Base-by-base conservation (phyloP, 2,888 invertebrate genomes). In the Campopleginae sp. region DNA sequence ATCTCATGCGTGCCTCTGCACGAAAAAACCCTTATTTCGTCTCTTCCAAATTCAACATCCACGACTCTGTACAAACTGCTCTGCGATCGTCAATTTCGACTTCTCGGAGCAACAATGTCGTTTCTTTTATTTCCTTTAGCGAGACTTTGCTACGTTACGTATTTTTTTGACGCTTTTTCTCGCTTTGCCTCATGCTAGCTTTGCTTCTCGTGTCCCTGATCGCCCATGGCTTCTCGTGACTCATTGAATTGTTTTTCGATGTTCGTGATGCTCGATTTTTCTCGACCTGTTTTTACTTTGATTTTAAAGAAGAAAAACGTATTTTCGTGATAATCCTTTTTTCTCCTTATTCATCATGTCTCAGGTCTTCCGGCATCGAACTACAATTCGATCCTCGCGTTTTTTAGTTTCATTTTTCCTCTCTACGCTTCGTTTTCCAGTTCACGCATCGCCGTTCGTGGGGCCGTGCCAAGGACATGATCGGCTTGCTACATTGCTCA, bases 401-500 rank as follows among this genome's bases (percentile, higher is more conserved):
- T n/a, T 33, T 63, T 33, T 2, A 12, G 54, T 58, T 27, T 14
- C 14, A 2, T 58, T 58, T 27, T 65, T 17, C 17, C 31, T 38
- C 8, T 65, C 8, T 38, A 38, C 38, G 27, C 5, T 58, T 27
- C 14, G 12, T 19, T 68, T 19, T 68, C 7, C 23, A 8, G 8
- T 17, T 46, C 27, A 46, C 68, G 27, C 8, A 44, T 19, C 27
- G 17, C 27, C 46, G 8, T 17, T 68, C 68, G 44, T 46, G 7
- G 10, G 10, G 27, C 12, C 23, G 68, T 58, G 58, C 44, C 44
- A 27, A 68, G 27, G 46, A 68, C 17, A 27, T 46, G 68, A 68
- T 46, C 27, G 46, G 68, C 27, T 58, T 84, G 87, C 87, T 87
- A 88, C 87, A 89, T 88, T 91, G 92, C 92, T 91, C 90, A 87